Evolutionary conservation across 2,113 vertebrate species (phyloP), one percentile per base, ranked within the genome.

Genomic region (Malurus melanocephalus): DNA sequence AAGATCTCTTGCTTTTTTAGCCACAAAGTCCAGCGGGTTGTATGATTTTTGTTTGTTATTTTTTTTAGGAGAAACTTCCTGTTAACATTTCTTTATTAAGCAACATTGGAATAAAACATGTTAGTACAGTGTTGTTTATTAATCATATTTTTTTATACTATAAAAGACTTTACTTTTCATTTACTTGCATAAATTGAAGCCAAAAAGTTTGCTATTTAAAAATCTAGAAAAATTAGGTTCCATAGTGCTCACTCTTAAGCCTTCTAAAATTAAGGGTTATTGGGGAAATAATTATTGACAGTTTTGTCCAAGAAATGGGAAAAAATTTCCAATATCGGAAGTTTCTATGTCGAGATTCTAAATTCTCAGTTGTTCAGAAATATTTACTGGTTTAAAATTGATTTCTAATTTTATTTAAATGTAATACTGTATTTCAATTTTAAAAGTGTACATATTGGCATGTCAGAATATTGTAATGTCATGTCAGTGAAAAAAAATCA

Each of bases 291-390:
- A 60, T 27, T 35, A n/a, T 61, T 57, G 11, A 35, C 2, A 13
- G 6, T 28, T 57, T 43, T 8, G 16, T 32, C 0, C 4, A 43
- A 55, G 79, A 43, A 56, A 1, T 1, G 2, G 10, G 7, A 2
- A 10, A 49, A 72, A 78, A 33, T 3, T 0, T n/a, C 6, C 7
- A 43, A 9, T 68, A 81, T 23, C 8, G 72, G 28, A 72, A 42
- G 8, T 19, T 76, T 62, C 15, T 46, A 3, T 55, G 11, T 42
- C 28, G 46, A 42, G 4, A 28, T n/a, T 53, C 20, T 10, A 30
- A 86, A 72, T 59, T 49, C 17, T 62, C 49, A 57, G 13, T 26
- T 26, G 11, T 76, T 64, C 60, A 90, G 40, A 57, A 62, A 82
- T 7, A 30, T 24, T 46, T 45, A 33, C 6, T 48, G 4, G 1